Percentiles rank a stretch among this genome's conserved stretches.
These are phyloP conservation scores for Cavia porcellus DNA, from an alignment of 2,113 vertebrate genomes.

Conservation along the genomic window DNA sequence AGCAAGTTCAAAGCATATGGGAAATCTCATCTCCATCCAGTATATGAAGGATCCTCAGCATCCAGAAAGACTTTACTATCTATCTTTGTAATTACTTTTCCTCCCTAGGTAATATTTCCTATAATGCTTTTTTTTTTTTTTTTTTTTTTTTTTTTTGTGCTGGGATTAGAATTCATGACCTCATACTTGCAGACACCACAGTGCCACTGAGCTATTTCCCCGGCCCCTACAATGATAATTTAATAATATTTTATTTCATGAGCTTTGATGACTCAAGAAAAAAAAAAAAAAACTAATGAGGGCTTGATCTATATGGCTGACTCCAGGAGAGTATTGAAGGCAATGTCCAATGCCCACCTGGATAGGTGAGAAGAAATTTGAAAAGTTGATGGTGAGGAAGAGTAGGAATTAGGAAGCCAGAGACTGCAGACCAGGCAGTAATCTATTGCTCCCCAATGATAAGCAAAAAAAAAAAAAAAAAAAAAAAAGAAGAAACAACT, in stretches of 20 bases:
- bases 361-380: neutral
- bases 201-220: too few relatives aligned
- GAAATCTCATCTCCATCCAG: neutral
- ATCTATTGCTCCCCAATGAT: neutral
- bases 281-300: neutral
- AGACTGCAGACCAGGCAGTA: neutral
- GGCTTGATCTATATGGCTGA: neutral
- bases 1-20: neutral
- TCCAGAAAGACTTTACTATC: neutral
- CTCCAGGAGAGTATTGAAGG: neutral
- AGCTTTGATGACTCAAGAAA: neutral
- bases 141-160: neutral
- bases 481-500: neutral
- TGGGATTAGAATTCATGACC: too few relatives aligned
- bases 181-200: too few relatives aligned
- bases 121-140: too few relatives aligned
- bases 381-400: neutral
- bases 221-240: neutral
- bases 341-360: neutral
- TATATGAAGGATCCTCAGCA: neutral
- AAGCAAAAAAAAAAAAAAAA: neutral
- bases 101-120: neutral
- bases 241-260: neutral
- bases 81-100: conserved; percentile 21
- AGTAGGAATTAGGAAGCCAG: neutral